Conservation (phyloP, 1,140 invertebrate species). For the Drosophila melanogaster region Release_6_plus_ISO1_MT NC_004354.4:12473001-12473500, state of each 20-base stretch:
- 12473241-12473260: too few relatives aligned
- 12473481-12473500: background rate
- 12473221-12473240: background rate
- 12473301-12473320: too few relatives aligned
- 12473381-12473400: background rate
- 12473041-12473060: background rate
- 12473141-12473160: background rate
- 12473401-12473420: background rate
- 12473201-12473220: background rate
- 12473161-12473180: background rate
- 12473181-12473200: background rate
- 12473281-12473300: too few relatives aligned
- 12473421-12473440: background rate
- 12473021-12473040: background rate
- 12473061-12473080: background rate
- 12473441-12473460: slow-evolving; percentile 2
- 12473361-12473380: too few relatives aligned
- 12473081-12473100: background rate
- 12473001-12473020: slow-evolving; percentile 16
- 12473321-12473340: too few relatives aligned
- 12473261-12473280: too few relatives aligned
- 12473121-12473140: background rate
- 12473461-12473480: background rate
- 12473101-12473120: background rate
- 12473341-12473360: too few relatives aligned